These are phyloP conservation scores for Whitmania pigra DNA, from an alignment of 1,140 invertebrate species.

Conservation along the genomic window DNA sequence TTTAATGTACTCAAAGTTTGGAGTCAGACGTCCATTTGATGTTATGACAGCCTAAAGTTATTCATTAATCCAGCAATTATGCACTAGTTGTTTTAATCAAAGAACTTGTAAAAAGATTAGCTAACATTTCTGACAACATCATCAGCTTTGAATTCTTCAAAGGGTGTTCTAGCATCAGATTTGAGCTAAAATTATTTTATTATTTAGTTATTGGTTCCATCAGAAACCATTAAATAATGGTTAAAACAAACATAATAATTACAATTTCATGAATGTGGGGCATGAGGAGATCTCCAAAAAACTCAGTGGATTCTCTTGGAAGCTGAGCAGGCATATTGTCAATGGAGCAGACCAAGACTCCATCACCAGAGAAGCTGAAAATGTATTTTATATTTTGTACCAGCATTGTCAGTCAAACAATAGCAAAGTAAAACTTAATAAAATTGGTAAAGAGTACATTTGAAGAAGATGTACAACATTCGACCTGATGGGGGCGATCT, in stretches of 20 bases:
- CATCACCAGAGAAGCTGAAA: constrained; percentile 76
- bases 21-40: constrained; percentile 79
- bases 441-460: not conserved
- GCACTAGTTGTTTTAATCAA: no score
- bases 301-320: constrained; percentile 88
- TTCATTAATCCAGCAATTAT: not conserved
- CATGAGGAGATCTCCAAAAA: constrained; percentile 81
- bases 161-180: constrained; percentile 69
- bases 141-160: constrained; percentile 64
- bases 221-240: not conserved
- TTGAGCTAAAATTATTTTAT: constrained; percentile 49
- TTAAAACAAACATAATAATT: constrained; percentile 26
- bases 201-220: not conserved
- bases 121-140: constrained; percentile 66
- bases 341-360: constrained; percentile 93
- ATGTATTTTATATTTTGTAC: constrained; percentile 20
- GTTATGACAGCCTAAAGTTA: constrained; percentile 72
- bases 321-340: constrained; percentile 99
- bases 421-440: not conserved
- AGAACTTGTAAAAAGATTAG: constrained; percentile 24
- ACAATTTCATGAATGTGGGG: constrained; percentile 79
- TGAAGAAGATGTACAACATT: no score
- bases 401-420: not conserved
- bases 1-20: constrained; percentile 85
- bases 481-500: constrained; percentile 93